phyloP scores from a whole-genome alignment of 2,113 vertebrate species.

The Prolemur simus region DNA sequence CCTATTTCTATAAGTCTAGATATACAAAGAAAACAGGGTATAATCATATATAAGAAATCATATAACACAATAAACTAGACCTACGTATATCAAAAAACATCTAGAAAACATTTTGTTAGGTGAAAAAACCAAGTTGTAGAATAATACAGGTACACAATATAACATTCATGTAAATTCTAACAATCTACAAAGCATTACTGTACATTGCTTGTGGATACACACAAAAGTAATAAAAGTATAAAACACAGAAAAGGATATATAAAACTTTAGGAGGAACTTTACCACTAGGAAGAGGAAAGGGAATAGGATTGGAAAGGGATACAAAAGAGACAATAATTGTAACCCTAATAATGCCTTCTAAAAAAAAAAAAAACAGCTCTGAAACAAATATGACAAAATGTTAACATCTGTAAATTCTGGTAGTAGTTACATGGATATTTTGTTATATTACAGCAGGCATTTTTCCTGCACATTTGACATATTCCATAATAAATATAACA shows the following conservation, averaged over 20 bases:
- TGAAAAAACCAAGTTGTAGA: background rate
- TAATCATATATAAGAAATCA: background rate
- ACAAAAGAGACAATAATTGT: background rate
- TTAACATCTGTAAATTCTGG: slow-evolving; percentile 9
- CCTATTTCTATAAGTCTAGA: slow-evolving; percentile 5
- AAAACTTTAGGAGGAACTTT: background rate
- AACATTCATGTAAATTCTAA: background rate
- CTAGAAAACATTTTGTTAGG: slow-evolving; percentile 21
- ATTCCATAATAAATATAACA: background rate
- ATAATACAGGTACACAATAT: background rate
- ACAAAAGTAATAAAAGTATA: background rate
- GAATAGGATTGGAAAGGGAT: background rate
- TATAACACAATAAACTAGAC: background rate
- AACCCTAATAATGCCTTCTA: background rate
- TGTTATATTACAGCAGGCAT: background rate
- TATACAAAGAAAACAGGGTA: background rate
- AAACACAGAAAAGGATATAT: background rate
- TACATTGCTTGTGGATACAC: background rate
- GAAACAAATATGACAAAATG: slow-evolving; percentile 33
- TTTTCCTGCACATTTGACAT: background rate
- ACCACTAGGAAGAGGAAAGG: background rate
- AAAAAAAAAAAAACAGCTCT: background rate
- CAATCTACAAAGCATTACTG: slow-evolving; percentile 1
- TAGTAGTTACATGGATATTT: background rate
- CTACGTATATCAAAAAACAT: background rate